These are phyloP conservation scores for human (Homo sapiens) DNA, from an alignment of 2,113 vertebrate species.

Conservation along the genomic window GRCh38 chr6:159170001-159170500, in stretches of 20 bases:
- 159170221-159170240: fast-evolving
- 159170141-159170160: neutral
- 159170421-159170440: neutral
- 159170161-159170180: too few species aligned
- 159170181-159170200: neutral
- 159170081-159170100: neutral
- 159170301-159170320: neutral
- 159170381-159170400: neutral
- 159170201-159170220: neutral
- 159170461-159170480: neutral
- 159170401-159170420: neutral
- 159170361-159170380: neutral
- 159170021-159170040: neutral
- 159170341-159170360: neutral
- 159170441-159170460: neutral
- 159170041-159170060: neutral
- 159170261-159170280: neutral
- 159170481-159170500: neutral
- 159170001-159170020: neutral
- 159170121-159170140: neutral
- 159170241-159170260: neutral
- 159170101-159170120: neutral
- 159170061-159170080: neutral
- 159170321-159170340: neutral
- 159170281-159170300: neutral